Evolutionary conservation across 2,113 vertebrate species (phyloP), one percentile per base, ranked within the genome.

Genomic region (Notarius quadriscutis): DNA sequence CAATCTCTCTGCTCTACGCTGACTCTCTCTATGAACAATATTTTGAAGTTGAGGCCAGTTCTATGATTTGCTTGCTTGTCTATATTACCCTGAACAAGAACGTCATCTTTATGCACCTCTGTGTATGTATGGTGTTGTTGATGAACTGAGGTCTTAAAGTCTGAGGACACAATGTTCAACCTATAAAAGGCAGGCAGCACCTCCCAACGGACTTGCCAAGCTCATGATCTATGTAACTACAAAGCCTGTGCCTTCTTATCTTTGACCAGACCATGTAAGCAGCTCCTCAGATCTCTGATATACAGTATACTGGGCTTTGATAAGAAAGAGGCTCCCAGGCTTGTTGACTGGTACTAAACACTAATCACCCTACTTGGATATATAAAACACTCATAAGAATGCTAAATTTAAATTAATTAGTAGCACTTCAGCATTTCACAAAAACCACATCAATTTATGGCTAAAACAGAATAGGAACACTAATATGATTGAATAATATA

Each of bases 211-310:
- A 93, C 90, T 91, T 92, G 91, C 90, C 93, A 93, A 89, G 89
- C 83, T 86, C 89, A 91, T 90, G 88, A 92, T 93, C 93, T 93
- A 57, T 91, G 91, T 87, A 91, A 95, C 94, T 92, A 95, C 27
- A 15, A 75, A 86, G 82, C 88, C 58, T 88, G 91, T 86, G 57
- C 86, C 88, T 91, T 93, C 81, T 75, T 79, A 93, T 93, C 88
- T 86, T 41, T 62, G 62, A 58, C 63, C 41, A 83, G 58, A 34
- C 74, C 51, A 78, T 58, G 25, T 34, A 18, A 9, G 72, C 20
- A 11, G 84, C 77, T 48, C 77, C 14, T n/a, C 58, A 85, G 34
- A 27, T 65, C 25, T 71, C 63, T 20, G 83, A 51, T n/a, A 17
- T 30, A 30, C 30, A 30, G 30, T 30, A 17, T 50, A 17, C 60